Conservation (phyloP, 1,140 invertebrate species). For the Stratiolaelaps scimitus region DNA sequence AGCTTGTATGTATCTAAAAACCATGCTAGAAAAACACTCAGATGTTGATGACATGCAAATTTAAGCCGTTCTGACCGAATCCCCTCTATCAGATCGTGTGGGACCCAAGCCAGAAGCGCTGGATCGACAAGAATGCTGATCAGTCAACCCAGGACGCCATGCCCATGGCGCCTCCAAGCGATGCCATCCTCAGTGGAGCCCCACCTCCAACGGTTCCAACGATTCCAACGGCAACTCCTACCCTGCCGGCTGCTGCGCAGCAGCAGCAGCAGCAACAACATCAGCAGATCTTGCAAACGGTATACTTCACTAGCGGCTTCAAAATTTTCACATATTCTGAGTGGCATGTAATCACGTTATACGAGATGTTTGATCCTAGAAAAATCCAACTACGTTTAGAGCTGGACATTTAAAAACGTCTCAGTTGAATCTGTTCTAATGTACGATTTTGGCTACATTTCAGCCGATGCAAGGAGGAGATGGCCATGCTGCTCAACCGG, state of each 20-base stretch:
- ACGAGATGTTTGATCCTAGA: no score
- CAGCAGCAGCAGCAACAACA: not conserved
- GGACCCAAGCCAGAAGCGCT: constrained; percentile 67
- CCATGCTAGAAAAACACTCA: no score
- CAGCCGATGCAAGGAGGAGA: no score
- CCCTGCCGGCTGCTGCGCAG: not conserved
- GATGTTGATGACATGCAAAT: no score
- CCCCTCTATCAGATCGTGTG: constrained; percentile 62
- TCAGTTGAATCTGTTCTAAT: no score
- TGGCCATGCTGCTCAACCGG: no score
- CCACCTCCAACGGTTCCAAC: not conserved
- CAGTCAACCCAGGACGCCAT: not conserved
- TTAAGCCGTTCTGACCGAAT: not conserved
- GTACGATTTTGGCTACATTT: no score
- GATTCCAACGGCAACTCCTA: not conserved
- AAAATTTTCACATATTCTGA: not conserved
- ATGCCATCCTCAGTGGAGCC: not conserved
- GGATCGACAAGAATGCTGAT: constrained; percentile 67
- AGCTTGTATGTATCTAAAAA: no score
- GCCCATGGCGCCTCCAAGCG: not conserved
- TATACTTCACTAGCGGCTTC: not conserved
- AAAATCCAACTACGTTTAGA: no score
- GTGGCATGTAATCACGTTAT: not conserved
- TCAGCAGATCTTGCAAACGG: not conserved
- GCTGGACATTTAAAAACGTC: no score